Evolutionary conservation across 2,888 invertebrate species (phyloP), one percentile per base, ranked within the genome.

Genomic region (Macrosiphum euphorbiae): DNA sequence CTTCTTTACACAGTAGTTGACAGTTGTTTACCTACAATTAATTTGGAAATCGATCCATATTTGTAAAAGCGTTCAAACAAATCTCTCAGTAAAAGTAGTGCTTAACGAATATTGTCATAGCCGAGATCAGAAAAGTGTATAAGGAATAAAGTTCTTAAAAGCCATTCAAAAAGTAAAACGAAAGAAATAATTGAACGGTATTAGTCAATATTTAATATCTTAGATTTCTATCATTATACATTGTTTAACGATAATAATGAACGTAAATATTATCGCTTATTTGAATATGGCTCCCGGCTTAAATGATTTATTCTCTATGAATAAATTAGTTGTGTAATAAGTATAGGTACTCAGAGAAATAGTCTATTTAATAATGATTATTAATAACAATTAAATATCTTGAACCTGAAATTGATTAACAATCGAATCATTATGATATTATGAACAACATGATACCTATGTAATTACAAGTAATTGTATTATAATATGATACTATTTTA

Each of bases 211-310:
- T 91, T 47, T 24, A 47, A 35, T 35, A 86, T 58, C 35, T n/a
- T 26, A 86, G 86, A 91, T 91, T 47, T 47, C 47, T 86, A 86
- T 92, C 67, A 24, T 35, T 55, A 55, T n/a, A 89, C 92, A 88
- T 88, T 92, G 92, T 92, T 84, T 44, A 55, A 44, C 89, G 84
- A 67, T 67, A 67, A 92, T 92, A 88, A 67, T 88, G 88, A 84
- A 88, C 58, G 24, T 44, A 55, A n/a, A 55, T 52, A 44, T 52
- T 24, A 91, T 84, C 52, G 91, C 28, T 84, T 55, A 41, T 91
- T 86, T 86, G 58, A 47, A 61, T 85, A 91, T 91, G 86, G 58
- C 91, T 91, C 58, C 85, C 58, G 91, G 91, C 91, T 47, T 24
- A 13, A 47, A n/a, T 58, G 85, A 86, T 86, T 58, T 86, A 41